Base-by-base conservation (phyloP, 2,797 vertebrate genomes). In the Menidia menidia region DNA sequence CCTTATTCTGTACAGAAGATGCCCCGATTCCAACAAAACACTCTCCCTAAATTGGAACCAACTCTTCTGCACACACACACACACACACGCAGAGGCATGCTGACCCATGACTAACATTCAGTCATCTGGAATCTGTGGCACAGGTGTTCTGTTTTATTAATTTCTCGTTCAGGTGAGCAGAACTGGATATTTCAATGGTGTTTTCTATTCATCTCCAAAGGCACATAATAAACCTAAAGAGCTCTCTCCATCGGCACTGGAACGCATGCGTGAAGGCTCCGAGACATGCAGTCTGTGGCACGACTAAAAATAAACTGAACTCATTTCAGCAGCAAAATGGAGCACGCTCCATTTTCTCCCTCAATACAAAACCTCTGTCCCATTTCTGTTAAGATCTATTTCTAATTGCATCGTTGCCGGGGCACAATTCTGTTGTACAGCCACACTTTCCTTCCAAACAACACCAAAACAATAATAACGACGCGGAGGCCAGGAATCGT, bases 241-340 rank as follows among this genome's bases (percentile, higher is more conserved):
- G 11, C 39, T 57, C 55, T 62, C 64, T 71, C 64, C 19, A 6
- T 62, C 64, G 69, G 66, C 19, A 6, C 3, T 63, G 87, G 85
- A 88, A 89, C 92, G 87, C 43, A 33, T 54, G 59, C 76, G 75
- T 77, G 77, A 84, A 80, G 43, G 64, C 30, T 73, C 64, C 33
- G 71, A 75, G 86, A 73, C 90, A 66, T 73, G 15, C 75, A 64
- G 92, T 86, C 89, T 72, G 78, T 62, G 67, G 50, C 18, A 71
- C 64, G 6, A 82, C 94, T 94, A 94, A 92, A 95, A 94, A 95
- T 95, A 95, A 92, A 92, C 85, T 12, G 62, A 56, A 71, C 73
- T 73, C 67, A 31, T 31, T 75, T 79, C 48, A 78, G 56, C 77
- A 57, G 54, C 60, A 55, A 66, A 67, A 58, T 7, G 11, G 4